Base-by-base conservation (phyloP, 2,888 invertebrate species). In the Platypus cylindrus region DNA sequence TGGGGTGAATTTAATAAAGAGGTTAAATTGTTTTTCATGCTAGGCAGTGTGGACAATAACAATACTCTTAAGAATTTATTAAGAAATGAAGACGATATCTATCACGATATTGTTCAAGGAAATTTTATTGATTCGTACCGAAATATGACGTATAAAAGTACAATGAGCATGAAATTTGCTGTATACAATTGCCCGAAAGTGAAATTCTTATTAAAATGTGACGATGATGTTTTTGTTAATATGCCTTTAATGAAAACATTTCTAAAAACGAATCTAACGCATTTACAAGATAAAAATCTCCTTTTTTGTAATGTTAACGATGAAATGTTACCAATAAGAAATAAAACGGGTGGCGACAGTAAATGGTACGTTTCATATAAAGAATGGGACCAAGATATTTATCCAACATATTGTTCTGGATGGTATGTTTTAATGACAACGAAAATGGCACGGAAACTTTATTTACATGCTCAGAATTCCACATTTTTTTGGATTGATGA, bases 401-500 rank as follows among this genome's bases (percentile, higher is more conserved):
- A 25, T 20, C 35, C 35, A 8, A n/a, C 15, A 15, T 36, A 36
- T 17, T 36, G 35, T 9, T 17, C 30, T 13, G 35, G 35, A 3
- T 30, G 25, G 30, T 30, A 30, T 12, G 7, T 8, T 7, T 14
- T 36, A 20, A n/a, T 26, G 18, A 14, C 9, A n/a, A 3, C 14
- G 14, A 25, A 25, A 4, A 29, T 18, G 1, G 30, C 30, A 5
- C 18, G 18, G 8, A 17, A 30, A 9, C n/a, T 36, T 14, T 36
- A 36, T 14, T n/a, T 9, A 7, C 11, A 26, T 11, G 35, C 35
- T n/a, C 35, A 36, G 20, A 30, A 36, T 17, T n/a, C 25, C 4
- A 24, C 25, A 4, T 36, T 30, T 26, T 30, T 36, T 26, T 36
- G 30, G 30, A 26, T 36, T 25, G 35, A 36, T 11, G 35, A 36